Evolutionary conservation across 2,797 vertebrate genomes (phyloP).

Genomic region (Syncerus caffer): DNA sequence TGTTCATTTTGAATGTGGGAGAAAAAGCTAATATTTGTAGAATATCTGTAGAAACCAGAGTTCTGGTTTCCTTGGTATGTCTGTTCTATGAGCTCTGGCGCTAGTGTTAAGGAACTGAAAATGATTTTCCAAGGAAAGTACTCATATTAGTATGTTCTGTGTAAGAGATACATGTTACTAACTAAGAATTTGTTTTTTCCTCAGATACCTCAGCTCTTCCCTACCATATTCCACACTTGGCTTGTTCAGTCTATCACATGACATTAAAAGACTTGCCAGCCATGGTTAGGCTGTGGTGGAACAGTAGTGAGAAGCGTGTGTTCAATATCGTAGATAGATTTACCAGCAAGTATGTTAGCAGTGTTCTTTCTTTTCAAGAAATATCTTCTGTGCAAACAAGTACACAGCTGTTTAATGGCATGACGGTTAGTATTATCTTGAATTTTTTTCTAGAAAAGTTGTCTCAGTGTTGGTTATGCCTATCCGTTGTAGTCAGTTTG

Average conservation of each 20-base stretch:
- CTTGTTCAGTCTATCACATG: slow-evolving; percentile 94
- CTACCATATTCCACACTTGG: slow-evolving; percentile 93
- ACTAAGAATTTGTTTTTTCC: slow-evolving; percentile 1
- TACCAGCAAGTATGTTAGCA: slow-evolving; percentile 94
- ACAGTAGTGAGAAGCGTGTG: slow-evolving; percentile 96
- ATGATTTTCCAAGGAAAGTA: slow-evolving; percentile 25
- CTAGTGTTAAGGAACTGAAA: background rate
- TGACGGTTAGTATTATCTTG: slow-evolving; percentile 89
- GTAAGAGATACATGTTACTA: background rate
- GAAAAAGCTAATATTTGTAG: background rate
- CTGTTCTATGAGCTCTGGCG: background rate
- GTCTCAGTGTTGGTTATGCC: slow-evolving; percentile 23
- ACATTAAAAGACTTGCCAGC: slow-evolving; percentile 95
- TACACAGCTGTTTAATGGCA: slow-evolving; percentile 94
- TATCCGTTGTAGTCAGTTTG: background rate
- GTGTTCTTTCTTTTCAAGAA: slow-evolving; percentile 94
- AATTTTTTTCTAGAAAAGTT: background rate
- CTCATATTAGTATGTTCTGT: background rate
- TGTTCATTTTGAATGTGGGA: background rate
- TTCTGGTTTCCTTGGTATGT: background rate
- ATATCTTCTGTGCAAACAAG: slow-evolving; percentile 94
- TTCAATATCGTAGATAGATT: slow-evolving; percentile 94
- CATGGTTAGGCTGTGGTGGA: slow-evolving; percentile 99
- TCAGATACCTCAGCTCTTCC: slow-evolving; percentile 85
- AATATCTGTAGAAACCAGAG: too few relatives aligned